Base-by-base conservation (phyloP, 2,113 vertebrate species). In the Orycteropus afer region DNA sequence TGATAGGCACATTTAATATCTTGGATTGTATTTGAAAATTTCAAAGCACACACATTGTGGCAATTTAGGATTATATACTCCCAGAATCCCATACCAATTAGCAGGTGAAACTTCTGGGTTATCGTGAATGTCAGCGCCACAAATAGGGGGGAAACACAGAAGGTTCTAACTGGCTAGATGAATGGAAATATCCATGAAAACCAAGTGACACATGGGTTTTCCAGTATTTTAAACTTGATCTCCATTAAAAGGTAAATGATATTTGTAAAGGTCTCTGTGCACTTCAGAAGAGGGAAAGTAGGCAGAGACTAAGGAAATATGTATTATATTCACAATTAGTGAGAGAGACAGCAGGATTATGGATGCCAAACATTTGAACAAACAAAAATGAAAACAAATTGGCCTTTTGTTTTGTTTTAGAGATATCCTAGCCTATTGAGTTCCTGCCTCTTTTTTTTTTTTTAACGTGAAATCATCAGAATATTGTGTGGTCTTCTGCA, bases 11-110 rank as follows among this genome's bases (percentile, higher is more conserved):
- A 51, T 91, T 95, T 77, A 87, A 6, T 83, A 81, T 84, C 49
- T 67, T 93, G 9, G 11, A 95, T 90, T 93, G 73, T 74, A 79
- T 57, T 80, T 89, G 59, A 85, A 94, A 79, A 7, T 83, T 90
- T 93, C 34, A 40, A 69, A 87, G 22, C 49, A 90, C 45, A 79
- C 17, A 77, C 20, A 90, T 20, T 77, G 8, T 10, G 10, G 69
- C 88, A 34, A 40, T 93, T 59, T 53, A 49, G 80, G 69, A 91
- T 65, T 84, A n/a, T 47, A 57, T 67, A 27, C 12, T 86, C 76
- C 57, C 65, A 42, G 45, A 14, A 95, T 55, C 51, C 34, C 67
- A 76, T 25, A 91, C 22, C 40, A 97, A 83, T 91, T 93, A 90
- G n/a, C 59, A 96, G 45, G 32, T 78, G 14, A 90, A 86, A 74